phyloP scores from a whole-genome alignment of 23 tunicate genomes.

The Trididemnum miniatum region DNA sequence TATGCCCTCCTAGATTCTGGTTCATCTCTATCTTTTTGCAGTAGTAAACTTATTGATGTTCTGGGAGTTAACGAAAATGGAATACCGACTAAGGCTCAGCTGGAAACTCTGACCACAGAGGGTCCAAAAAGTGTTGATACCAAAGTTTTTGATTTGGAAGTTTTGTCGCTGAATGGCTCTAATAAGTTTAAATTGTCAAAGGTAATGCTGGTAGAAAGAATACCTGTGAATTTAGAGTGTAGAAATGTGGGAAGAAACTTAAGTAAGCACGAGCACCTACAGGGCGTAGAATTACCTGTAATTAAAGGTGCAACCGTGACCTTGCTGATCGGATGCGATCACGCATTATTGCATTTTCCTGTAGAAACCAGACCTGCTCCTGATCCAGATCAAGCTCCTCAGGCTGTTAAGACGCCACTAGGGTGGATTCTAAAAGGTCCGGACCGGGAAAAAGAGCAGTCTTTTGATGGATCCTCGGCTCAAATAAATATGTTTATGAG shows the following conservation, averaged over 20 bases:
- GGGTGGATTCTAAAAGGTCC: slow-evolving; percentile 33
- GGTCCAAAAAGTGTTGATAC: background rate
- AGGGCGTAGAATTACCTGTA: slow-evolving; percentile 10
- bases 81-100: background rate
- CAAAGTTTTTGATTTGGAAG: background rate
- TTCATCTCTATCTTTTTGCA: background rate
- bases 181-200: no score
- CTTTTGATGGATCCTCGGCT: no score
- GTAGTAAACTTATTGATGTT: background rate
- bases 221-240: no score
- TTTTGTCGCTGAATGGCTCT: background rate
- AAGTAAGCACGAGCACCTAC: slow-evolving; percentile 4
- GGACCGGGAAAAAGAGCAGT: no score
- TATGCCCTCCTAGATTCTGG: background rate
- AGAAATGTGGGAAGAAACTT: no score
- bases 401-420: slow-evolving; percentile 6
- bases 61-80: background rate
- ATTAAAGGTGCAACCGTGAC: slow-evolving; percentile 24
- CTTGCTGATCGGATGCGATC: slow-evolving; percentile 23
- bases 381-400: background rate
- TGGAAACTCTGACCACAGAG: background rate
- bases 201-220: no score
- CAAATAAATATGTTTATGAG: background rate
- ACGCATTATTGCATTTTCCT: background rate
- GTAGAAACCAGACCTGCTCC: background rate